Conservation (phyloP, 2,888 invertebrate genomes). For the Drosophila gaucha region DNA sequence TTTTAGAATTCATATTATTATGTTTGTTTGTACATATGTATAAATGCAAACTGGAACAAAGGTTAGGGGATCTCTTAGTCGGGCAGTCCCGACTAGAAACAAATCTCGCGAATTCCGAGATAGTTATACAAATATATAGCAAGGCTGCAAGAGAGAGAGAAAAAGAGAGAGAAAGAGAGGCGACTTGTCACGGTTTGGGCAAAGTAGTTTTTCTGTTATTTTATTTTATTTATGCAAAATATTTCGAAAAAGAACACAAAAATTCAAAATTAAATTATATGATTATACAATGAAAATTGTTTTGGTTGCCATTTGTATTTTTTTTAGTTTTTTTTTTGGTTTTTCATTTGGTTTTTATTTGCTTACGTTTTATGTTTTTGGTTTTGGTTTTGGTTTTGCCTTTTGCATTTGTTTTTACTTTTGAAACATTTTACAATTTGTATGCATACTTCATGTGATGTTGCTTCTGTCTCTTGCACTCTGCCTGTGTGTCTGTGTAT, state of each 20-base stretch:
- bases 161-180: neutral
- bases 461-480: slow-evolving; percentile 16
- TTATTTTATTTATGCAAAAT: slow-evolving; percentile 84
- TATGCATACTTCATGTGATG: slow-evolving; percentile 47
- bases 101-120: too few species aligned
- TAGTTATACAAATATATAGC: neutral
- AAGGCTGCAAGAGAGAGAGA: neutral
- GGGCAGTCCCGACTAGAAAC: too few species aligned
- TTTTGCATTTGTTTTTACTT: slow-evolving; percentile 19
- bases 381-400: slow-evolving; percentile 26
- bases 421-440: slow-evolving; percentile 81
- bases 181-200: neutral
- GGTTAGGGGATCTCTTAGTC: too few species aligned
- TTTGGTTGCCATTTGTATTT: slow-evolving; percentile 56
- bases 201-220: slow-evolving; percentile 74
- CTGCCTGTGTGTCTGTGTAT: slow-evolving; percentile 7
- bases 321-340: slow-evolving; percentile 32
- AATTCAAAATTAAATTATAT: slow-evolving; percentile 76
- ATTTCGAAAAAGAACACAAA: slow-evolving; percentile 83
- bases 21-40: too few species aligned
- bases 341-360: slow-evolving; percentile 41
- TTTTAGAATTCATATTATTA: too few species aligned
- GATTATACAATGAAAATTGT: slow-evolving; percentile 80
- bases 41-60: too few species aligned
- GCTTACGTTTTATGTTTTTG: slow-evolving; percentile 70